Evolutionary conservation across 2,888 invertebrate species (phyloP).

Genomic region (Macroteleia sp.): DNA sequence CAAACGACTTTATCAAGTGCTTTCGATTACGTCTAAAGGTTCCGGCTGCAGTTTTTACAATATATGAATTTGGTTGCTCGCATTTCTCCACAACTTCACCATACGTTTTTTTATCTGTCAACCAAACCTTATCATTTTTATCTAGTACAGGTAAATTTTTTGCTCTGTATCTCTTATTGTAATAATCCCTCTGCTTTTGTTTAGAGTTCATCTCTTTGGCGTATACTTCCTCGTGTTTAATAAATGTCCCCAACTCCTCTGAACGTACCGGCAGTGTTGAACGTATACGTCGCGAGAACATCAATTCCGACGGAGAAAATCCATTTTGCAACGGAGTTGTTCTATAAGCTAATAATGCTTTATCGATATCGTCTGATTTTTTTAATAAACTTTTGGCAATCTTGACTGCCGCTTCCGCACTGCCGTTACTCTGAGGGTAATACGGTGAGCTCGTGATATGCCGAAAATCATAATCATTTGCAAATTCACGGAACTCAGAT

Average conservation of each 20-base stretch:
- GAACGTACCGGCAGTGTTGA: constrained; percentile 42
- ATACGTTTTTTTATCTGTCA: constrained; percentile 59
- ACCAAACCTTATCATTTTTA: constrained; percentile 66
- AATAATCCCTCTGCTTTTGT: constrained; percentile 48
- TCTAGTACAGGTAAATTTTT: constrained; percentile 42
- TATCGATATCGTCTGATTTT: constrained; percentile 34
- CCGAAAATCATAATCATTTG: constrained; percentile 45
- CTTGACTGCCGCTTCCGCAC: constrained; percentile 61
- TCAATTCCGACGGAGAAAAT: constrained; percentile 23
- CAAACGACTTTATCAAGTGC: no score
- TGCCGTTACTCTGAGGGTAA: constrained; percentile 64
- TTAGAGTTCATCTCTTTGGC: constrained; percentile 46
- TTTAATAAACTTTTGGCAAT: constrained; percentile 58
- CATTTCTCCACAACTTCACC: not conserved
- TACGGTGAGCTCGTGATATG: constrained; percentile 65
- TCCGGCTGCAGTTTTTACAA: not conserved
- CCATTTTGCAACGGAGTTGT: constrained; percentile 53
- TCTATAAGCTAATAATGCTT: constrained; percentile 46
- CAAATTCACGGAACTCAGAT: constrained; percentile 32
- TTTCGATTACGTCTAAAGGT: not conserved
- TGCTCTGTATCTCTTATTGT: constrained; percentile 58
- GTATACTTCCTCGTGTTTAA: not conserved
- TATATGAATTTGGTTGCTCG: constrained; percentile 17
- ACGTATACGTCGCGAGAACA: constrained; percentile 44
- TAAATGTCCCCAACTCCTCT: not conserved